These are phyloP conservation scores for Antrozous pallidus DNA, from an alignment of 2,797 vertebrate genomes.

Conservation along the genomic window DNA sequence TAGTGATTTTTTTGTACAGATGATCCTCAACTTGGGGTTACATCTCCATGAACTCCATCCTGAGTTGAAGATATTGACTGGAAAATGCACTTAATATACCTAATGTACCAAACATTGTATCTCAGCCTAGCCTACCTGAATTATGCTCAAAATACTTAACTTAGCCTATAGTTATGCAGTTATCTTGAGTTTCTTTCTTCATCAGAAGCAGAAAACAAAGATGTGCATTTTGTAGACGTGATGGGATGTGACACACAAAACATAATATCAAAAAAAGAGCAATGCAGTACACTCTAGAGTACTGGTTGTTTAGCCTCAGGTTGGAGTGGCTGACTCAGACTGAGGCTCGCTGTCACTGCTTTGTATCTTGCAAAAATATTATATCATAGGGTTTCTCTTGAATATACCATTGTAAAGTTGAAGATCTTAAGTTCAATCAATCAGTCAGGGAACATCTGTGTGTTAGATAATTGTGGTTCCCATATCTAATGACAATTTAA, in stretches of 20 bases:
- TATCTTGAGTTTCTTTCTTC: not conserved
- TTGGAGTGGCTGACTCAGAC: not conserved
- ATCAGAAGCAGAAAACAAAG: not conserved
- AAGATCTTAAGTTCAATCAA: not conserved
- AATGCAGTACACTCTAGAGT: not conserved
- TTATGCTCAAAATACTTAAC: not conserved
- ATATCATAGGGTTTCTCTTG: not conserved
- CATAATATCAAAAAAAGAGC: not conserved
- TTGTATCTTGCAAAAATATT: not conserved
- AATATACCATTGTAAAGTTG: not conserved
- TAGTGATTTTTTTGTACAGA: not conserved
- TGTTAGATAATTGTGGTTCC: not conserved
- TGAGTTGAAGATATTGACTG: not conserved
- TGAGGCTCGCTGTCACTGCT: not conserved
- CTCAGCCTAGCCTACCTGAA: not conserved
- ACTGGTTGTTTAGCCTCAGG: not conserved
- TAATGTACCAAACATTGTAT: not conserved
- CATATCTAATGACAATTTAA: not conserved
- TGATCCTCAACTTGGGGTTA: not conserved
- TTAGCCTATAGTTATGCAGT: not conserved
- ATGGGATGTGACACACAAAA: not conserved
- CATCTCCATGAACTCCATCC: not conserved
- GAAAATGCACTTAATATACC: not conserved
- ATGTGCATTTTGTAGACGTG: not conserved
- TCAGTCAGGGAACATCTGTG: not conserved